Evolutionary conservation across 2,888 invertebrate species (phyloP).

Genomic region (Clepsis dumicolana): DNA sequence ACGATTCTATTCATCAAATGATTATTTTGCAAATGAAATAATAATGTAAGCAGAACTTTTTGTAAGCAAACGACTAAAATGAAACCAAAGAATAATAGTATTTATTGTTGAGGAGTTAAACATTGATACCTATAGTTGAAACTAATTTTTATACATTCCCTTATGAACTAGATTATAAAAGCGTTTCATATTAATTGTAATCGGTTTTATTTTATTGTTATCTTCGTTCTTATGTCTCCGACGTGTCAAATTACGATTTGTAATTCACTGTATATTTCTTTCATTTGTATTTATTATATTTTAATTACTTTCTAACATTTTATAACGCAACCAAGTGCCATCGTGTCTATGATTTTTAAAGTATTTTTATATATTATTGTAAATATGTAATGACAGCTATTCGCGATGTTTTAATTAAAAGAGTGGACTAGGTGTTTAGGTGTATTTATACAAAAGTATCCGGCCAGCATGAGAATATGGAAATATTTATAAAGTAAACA

Average conservation of each 20-base stretch:
- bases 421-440: slow-evolving; percentile 66
- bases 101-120: slow-evolving; percentile 80
- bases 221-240: slow-evolving; percentile 54
- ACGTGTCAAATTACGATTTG: slow-evolving; percentile 59
- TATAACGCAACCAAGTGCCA: slow-evolving; percentile 84
- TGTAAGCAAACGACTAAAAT: slow-evolving; percentile 77
- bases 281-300: slow-evolving; percentile 57
- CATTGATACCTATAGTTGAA: slow-evolving; percentile 71
- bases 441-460: slow-evolving; percentile 64
- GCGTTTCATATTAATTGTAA: slow-evolving; percentile 45
- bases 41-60: slow-evolving; percentile 59
- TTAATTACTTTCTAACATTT: slow-evolving; percentile 63
- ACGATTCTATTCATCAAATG: slow-evolving; percentile 51
- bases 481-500: slow-evolving; percentile 47
- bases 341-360: slow-evolving; percentile 78
- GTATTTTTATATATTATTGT: slow-evolving; percentile 79
- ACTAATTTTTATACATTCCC: slow-evolving; percentile 81
- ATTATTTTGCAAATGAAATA: slow-evolving; percentile 55
- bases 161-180: slow-evolving; percentile 52
- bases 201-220: slow-evolving; percentile 48
- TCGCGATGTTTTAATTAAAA: slow-evolving; percentile 61
- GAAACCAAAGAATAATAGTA: slow-evolving; percentile 85
- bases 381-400: slow-evolving; percentile 72
- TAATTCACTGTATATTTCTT: slow-evolving; percentile 48
- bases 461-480: slow-evolving; percentile 67